A percentile compares a stretch with the other conserved stretches of the same genome.
Conservation (phyloP, 1,140 invertebrate genomes). For the Daktulosphaira vitifoliae region DNA sequence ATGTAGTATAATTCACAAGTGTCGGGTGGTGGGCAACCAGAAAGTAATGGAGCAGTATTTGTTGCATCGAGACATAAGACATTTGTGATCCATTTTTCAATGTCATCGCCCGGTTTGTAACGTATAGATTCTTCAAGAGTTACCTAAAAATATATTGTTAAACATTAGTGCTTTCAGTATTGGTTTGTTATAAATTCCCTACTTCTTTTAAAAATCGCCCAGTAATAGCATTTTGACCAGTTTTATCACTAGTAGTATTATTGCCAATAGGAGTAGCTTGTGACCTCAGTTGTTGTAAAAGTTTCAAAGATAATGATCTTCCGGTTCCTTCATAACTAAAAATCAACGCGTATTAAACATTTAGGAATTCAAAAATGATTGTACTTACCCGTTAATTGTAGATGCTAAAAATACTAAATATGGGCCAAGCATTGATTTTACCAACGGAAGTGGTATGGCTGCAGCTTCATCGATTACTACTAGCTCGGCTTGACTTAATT, state of each 20-base stretch:
- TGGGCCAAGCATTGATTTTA: conserved; percentile 82
- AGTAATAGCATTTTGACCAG: conserved; percentile 45
- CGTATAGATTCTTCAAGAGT: conserved; percentile 91
- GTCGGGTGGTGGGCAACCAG: conserved; percentile 77
- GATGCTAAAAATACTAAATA: conserved; percentile 94
- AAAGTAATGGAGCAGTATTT: conserved; percentile 53
- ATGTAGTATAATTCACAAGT: conserved; percentile 86
- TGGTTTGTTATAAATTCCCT: conserved; percentile 23
- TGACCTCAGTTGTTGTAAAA: conserved; percentile 77
- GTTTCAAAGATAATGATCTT: conserved; percentile 86
- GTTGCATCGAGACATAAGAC: conserved; percentile 85
- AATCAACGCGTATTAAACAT: neutral
- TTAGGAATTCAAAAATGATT: neutral
- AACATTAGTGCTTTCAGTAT: neutral
- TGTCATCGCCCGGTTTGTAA: conserved; percentile 75
- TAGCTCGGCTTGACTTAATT: conserved; percentile 86
- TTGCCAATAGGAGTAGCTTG: conserved; percentile 48
- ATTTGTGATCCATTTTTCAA: conserved; percentile 87
- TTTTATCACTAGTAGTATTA: conserved; percentile 43
- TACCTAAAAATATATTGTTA: conserved; percentile 46
- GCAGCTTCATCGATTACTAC: conserved; percentile 98
- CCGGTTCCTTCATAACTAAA: conserved; percentile 93
- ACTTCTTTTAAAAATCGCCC: conserved; percentile 49
- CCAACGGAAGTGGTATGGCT: conserved; percentile 90
- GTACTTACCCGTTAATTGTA: conserved; percentile 77